Evolutionary conservation across 1,140 invertebrate genomes (phyloP), one percentile per base, ranked within the genome.

Genomic region (Apis cerana): DNA sequence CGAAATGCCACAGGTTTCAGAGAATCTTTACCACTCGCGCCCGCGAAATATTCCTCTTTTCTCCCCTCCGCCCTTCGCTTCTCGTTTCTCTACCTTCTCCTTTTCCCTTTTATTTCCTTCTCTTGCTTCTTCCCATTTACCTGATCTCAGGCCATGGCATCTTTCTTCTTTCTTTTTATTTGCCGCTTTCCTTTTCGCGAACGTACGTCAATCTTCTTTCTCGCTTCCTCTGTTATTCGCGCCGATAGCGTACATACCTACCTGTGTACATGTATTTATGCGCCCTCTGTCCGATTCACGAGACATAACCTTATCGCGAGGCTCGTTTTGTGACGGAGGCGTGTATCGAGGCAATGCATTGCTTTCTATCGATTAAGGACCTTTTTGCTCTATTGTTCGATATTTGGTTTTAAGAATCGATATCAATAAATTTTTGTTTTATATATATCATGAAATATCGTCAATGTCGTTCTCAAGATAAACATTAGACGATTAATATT

Each of bases 1-100:
- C 83, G 88, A 88, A 90, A 90, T 90, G 88, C 89, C 87, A 90
- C 89, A 90, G 89, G 89, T 90, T 90, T 89, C 88, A 89, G 85
- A 72, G 80, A 88, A 86, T 88, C 85, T 88, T 86, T 76, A 79
- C 82, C 75, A 81, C 83, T 88, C 82, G 85, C 85, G 82, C 81
- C 85, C 85, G 82, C 87, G 65, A 80, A 88, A 80, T 76, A 69
- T 61, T 82, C 74, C 72, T 61, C 74, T 70, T 48, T 23, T 19
- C 17, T 23, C 54, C 56, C 17, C 23, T 56, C 43, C 19, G 27
- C 4, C 2, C 19, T 7, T 48, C 56, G 5, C 74, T 50, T 12
- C 27, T 62, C 48, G 27, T n/a, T 48, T 43, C 33, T 62, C 69
- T 77, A 4, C 23, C 27, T 59, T 59, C 61, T 52, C 52, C 61